phyloP scores from a whole-genome alignment of 2,797 vertebrate species.

The Staurois parvus region DNA sequence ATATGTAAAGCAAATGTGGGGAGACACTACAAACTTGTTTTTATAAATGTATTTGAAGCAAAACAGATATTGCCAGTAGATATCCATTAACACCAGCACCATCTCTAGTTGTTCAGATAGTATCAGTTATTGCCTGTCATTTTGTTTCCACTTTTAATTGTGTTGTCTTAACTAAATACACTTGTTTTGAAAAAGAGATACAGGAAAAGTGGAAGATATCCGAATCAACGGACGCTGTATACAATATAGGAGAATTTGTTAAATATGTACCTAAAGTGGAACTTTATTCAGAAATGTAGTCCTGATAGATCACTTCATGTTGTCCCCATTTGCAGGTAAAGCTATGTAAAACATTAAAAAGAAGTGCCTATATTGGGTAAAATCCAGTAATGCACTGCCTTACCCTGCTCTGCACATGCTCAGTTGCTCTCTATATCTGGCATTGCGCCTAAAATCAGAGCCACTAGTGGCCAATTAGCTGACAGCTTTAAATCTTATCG shows the following conservation, averaged over 20 bases:
- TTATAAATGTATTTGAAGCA: constrained; percentile 36
- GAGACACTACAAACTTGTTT: constrained; percentile 42
- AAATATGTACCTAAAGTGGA: too few relatives aligned
- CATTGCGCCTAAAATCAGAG: too few relatives aligned
- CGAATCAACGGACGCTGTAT: background rate
- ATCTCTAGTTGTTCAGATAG: background rate
- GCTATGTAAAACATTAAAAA: too few relatives aligned
- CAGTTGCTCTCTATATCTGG: too few relatives aligned
- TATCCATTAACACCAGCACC: constrained; percentile 13
- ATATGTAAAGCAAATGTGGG: constrained; percentile 54
- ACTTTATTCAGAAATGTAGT: too few relatives aligned
- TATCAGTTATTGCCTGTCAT: constrained; percentile 6
- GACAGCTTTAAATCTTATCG: too few relatives aligned
- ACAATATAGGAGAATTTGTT: background rate
- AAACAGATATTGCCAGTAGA: constrained; percentile 24
- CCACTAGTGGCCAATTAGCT: too few relatives aligned
- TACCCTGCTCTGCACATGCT: too few relatives aligned
- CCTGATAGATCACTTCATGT: too few relatives aligned
- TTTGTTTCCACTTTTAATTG: constrained; percentile 24
- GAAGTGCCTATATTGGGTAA: too few relatives aligned
- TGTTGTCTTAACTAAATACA: constrained; percentile 31
- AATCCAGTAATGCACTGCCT: too few relatives aligned
- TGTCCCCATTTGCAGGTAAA: too few relatives aligned
- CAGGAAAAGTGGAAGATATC: background rate
- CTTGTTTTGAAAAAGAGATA: background rate